Base-by-base conservation (phyloP, 2,888 invertebrate species). In the Panopea generosa region DNA sequence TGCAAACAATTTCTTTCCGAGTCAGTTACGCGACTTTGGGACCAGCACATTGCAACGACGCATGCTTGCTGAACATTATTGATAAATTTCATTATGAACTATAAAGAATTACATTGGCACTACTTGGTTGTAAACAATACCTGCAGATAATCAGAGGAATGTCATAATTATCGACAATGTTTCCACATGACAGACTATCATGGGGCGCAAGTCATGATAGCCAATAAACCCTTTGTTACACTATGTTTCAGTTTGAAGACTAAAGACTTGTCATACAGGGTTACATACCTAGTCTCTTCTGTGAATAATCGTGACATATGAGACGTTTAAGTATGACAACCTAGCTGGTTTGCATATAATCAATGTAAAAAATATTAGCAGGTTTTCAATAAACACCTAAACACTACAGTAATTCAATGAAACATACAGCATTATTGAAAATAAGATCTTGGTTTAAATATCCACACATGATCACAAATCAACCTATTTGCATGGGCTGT, bases 401-500 rank as follows among this genome's bases (percentile, higher is more conserved):
- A 14, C 20, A 14, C 20, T 4, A 16, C 52, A 52, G 24, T 7
- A 52, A 22, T 7, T 16, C 26, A 52, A 22, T 16, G 20, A 3
- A 4, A 14, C 11, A 24, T 52, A 52, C 52, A 20, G 22, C 22
- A 20, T 9, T 52, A 6, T 52, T 14, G 52, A 14, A 18, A 14
- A 16, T 7, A 52, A 52, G 14, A 16, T 16, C 26, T 22, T 4
- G 49, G 60, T 53, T 43, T 55, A 27, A 61, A 45, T 56, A 16
- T 24, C 61, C 50, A 72, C 71, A 71, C 71, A 77, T 77, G 71
- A 77, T 55, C 50, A 72, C 71, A 71, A 77, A 77, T 77, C 77
- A 77, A 59, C 52, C 45, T 27, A 52, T 63, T 65, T 49, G 53
- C 59, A 22, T 38, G 22, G 56, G 38, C 53, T 77, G 67, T 71